Evolutionary conservation across 2,888 invertebrate genomes (phyloP).

Genomic region (Heteromyza rotundicornis): DNA sequence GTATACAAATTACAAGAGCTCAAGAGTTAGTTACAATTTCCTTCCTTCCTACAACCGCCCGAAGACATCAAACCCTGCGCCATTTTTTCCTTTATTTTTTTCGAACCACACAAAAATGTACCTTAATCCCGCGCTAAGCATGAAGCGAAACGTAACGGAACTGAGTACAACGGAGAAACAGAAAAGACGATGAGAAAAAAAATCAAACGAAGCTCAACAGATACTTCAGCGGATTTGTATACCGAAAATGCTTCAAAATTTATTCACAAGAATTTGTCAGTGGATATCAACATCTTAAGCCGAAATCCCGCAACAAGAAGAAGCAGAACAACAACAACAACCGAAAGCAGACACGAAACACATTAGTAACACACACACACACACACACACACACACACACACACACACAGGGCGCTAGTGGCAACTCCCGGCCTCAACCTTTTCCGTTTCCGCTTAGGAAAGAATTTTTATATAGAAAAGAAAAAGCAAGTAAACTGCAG

Average conservation of each 20-base stretch:
- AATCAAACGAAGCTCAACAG: constrained; percentile 16
- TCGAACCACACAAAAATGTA: no score
- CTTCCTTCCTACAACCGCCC: background rate
- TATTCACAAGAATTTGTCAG: constrained; percentile 23
- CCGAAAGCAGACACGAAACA: background rate
- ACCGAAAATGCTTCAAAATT: constrained; percentile 19
- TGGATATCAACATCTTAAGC: constrained; percentile 17
- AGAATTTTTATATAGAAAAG: constrained; percentile 3
- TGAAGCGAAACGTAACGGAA: background rate
- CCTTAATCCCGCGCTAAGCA: constrained; percentile 7
- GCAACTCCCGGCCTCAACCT: constrained; percentile 29
- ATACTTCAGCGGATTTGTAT: constrained; percentile 23
- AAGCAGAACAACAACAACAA: background rate
- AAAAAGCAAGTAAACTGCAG: constrained; percentile 12
- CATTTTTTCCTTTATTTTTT: background rate
- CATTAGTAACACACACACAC: background rate
- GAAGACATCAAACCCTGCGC: background rate
- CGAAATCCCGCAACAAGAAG: constrained; percentile 8
- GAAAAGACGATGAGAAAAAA: background rate
- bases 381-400: background rate
- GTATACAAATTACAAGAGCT: constrained; percentile 4
- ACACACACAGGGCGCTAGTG: no score
- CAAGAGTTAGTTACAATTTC: constrained; percentile 4
- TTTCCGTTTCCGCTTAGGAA: constrained; percentile 33
- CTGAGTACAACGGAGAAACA: background rate